A percentile compares a stretch with the other conserved stretches of the same genome.
Evolutionary conservation across 23 tunicate genomes (phyloP).

Genomic region (Ascidia mentula): DNA sequence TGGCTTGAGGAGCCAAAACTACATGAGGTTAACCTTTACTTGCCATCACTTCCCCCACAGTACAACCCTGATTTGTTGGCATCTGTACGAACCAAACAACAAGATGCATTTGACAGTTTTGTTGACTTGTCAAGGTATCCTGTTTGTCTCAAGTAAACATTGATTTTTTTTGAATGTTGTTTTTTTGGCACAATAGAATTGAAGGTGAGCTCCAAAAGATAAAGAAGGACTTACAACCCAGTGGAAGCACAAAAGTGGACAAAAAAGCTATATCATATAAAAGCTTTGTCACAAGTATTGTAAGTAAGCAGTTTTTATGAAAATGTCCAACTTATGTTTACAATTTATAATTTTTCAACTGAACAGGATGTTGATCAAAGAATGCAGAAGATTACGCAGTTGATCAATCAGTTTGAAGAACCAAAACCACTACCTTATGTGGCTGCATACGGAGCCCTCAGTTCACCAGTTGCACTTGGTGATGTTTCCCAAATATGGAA

Average conservation of each 20-base stretch:
- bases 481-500: slow-evolving; percentile 22
- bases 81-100: slow-evolving; percentile 40
- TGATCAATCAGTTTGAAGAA: slow-evolving; percentile 72
- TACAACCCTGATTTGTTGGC: slow-evolving; percentile 67
- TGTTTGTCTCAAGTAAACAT: not conserved
- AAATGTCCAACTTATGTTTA: no score
- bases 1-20: slow-evolving; percentile 82
- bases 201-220: not conserved
- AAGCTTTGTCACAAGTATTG: not conserved
- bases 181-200: not conserved
- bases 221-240: not conserved
- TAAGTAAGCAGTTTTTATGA: no score
- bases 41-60: slow-evolving; percentile 82
- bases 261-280: not conserved
- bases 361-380: no score
- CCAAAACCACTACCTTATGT: slow-evolving; percentile 38
- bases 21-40: slow-evolving; percentile 74
- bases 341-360: no score
- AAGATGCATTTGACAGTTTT: slow-evolving; percentile 24
- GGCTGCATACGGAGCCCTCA: not conserved
- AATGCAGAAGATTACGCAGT: slow-evolving; percentile 31
- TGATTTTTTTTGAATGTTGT: not conserved
- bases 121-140: slow-evolving; percentile 25
- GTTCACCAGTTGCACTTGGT: slow-evolving; percentile 39
- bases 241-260: not conserved